phyloP scores from a whole-genome alignment of 2,888 invertebrate species.

The Girardia tigrina region DNA sequence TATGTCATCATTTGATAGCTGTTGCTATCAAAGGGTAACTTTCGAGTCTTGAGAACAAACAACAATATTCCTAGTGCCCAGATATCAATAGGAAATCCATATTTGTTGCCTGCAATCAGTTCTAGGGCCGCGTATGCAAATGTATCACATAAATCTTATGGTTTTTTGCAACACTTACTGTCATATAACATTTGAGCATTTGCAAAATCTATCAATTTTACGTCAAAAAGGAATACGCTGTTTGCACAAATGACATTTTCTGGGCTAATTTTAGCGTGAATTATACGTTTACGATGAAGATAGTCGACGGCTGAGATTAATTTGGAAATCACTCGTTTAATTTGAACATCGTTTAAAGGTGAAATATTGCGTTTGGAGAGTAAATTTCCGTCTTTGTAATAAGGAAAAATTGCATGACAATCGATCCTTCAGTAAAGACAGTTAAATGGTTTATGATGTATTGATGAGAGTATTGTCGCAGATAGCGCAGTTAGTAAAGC shows the following conservation, averaged over 20 bases:
- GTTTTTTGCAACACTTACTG: neutral
- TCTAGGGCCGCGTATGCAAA: neutral
- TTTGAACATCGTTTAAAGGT: neutral
- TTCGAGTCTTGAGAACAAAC: neutral
- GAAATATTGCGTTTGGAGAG: neutral
- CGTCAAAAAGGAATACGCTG: neutral
- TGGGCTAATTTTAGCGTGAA: neutral
- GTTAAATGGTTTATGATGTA: neutral
- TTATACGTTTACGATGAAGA: neutral
- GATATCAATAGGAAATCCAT: neutral
- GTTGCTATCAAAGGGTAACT: neutral
- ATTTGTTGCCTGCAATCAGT: neutral
- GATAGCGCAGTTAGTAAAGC: neutral
- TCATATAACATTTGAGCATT: neutral
- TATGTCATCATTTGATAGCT: neutral
- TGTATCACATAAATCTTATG: too few species aligned
- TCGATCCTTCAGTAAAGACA: neutral
- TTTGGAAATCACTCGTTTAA: neutral
- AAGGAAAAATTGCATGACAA: slow-evolving; percentile 19
- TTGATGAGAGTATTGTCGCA: neutral
- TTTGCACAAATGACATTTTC: slow-evolving; percentile 7
- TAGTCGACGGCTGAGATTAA: neutral
- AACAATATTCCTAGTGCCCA: neutral
- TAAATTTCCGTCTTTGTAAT: neutral
- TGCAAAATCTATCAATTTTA: neutral